Conservation (phyloP, 1,140 invertebrate genomes). For the Lethrus apterus region DNA sequence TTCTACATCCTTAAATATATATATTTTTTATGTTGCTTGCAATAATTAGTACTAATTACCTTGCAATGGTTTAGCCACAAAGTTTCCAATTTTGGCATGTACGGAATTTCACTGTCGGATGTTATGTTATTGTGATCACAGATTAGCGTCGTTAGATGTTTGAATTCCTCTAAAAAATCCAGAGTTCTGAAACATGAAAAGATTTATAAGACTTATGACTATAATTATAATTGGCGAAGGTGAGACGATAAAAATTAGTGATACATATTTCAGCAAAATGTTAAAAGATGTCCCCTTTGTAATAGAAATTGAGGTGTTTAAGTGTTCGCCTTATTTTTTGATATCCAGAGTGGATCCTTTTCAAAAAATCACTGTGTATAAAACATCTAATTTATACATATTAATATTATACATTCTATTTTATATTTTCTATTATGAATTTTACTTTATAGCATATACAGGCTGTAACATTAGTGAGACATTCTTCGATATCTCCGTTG, state of each 20-base stretch:
- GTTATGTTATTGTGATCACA: constrained; percentile 66
- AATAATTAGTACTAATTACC: constrained; percentile 16
- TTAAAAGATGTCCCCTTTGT: constrained; percentile 47
- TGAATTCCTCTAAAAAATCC: constrained; percentile 59
- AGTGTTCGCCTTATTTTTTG: neutral
- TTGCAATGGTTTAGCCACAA: constrained; percentile 75
- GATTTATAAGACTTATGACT: constrained; percentile 57
- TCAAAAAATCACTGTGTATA: too few relatives aligned
- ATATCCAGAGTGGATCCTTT: too few relatives aligned
- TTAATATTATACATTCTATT: too few relatives aligned
- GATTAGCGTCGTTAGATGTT: constrained; percentile 61
- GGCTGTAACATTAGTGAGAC: too few relatives aligned
- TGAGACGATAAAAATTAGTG: too few relatives aligned
- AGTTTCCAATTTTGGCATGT: constrained; percentile 58
- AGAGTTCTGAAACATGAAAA: constrained; percentile 51
- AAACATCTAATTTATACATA: too few relatives aligned
- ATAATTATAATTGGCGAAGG: constrained; percentile 50
- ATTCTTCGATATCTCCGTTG: too few relatives aligned
- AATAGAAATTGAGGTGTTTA: too few relatives aligned
- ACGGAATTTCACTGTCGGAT: constrained; percentile 56
- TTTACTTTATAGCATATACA: too few relatives aligned
- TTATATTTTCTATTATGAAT: too few relatives aligned
- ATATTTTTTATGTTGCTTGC: too few relatives aligned
- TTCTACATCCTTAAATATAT: too few relatives aligned
- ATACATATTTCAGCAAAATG: constrained; percentile 48